Evolutionary conservation across 92 coral and sea anemone genomes (phyloP), one percentile per base, ranked within the genome.

Genomic region (Epizoanthus illoricatus): DNA sequence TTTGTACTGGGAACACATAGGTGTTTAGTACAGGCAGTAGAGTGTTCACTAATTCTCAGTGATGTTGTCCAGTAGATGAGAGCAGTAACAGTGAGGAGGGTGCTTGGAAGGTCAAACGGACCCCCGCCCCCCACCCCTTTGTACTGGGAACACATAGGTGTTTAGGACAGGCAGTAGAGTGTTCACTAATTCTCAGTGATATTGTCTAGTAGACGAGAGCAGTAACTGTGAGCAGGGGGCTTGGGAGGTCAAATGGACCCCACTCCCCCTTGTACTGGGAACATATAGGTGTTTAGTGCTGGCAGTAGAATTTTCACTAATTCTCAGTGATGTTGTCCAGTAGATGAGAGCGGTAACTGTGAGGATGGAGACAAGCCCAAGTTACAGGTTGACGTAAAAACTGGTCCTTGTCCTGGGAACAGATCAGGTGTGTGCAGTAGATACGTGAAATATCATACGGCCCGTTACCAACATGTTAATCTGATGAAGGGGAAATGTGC

Each of bases 331-430:
- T 52, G 33, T 75, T 75, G 17, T 56, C 18, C 55, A 75, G 54
- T 8, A 43, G 81, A 76, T 9, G 81, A 76, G 6, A 60, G 69
- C 23, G 89, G 81, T 9, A 85, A 84, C 19, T 89, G 87, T 57
- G 94, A 88, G 45, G 97, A 91, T 16, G 90, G 87, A 13, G 83
- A 85, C 55, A 85, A 89, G 74, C 13, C 91, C 45, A 87, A 89
- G 56, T 9, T 52, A 63, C 87, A 82, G 57, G 67, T 81, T 72
- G 97, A 92, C 52, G 85, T 88, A 13, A 92, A 92, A 57, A 75
- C 97, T 2, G 83, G 89, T 66, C 97, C 97, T 40, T 85, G 89
- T 69, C 97, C 97, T 42, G 97, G 97, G 43, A 92, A 92, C 84
- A 84, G 97, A 92, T 85, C 97, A 88, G 97, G 97, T 92, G 88